Evolutionary conservation across 2,113 vertebrate species (phyloP).

Genomic region (Vidua macroura): DNA sequence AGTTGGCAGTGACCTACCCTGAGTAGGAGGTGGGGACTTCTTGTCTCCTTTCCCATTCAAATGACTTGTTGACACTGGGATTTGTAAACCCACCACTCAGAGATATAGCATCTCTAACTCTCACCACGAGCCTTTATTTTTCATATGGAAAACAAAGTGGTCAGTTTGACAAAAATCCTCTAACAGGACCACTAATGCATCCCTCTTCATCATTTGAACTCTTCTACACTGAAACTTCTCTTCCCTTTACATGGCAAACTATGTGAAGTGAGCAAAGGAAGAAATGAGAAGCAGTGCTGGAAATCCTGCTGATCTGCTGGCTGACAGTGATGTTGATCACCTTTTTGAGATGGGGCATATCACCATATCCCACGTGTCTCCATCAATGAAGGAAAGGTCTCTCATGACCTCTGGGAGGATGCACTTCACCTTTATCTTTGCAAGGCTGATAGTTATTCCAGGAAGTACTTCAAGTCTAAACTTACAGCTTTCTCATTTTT

Average conservation of each 20-base stretch:
- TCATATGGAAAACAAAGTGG: neutral
- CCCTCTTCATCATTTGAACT: neutral
- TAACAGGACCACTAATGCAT: neutral
- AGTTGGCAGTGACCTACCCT: neutral
- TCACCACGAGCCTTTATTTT: neutral
- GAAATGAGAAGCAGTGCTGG: neutral
- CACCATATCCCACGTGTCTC: neutral
- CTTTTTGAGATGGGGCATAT: neutral
- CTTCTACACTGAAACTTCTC: neutral
- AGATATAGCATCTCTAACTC: neutral
- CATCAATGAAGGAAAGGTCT: neutral
- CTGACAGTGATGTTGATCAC: neutral
- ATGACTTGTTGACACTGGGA: neutral
- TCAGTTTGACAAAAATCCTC: neutral
- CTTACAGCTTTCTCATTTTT: neutral
- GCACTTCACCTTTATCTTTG: neutral
- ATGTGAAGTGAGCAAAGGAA: neutral
- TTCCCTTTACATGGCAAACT: neutral
- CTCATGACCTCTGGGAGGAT: neutral
- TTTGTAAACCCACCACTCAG: neutral
- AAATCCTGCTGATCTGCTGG: neutral
- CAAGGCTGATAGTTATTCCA: neutral
- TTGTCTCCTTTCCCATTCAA: neutral
- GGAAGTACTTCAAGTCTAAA: neutral
- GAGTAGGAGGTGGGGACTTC: neutral